Percentiles rank a stretch among this genome's conserved stretches.
These are phyloP conservation scores for Drosophila yakuba DNA, from an alignment of 1,140 invertebrate genomes.

Conservation along the genomic window DNA sequence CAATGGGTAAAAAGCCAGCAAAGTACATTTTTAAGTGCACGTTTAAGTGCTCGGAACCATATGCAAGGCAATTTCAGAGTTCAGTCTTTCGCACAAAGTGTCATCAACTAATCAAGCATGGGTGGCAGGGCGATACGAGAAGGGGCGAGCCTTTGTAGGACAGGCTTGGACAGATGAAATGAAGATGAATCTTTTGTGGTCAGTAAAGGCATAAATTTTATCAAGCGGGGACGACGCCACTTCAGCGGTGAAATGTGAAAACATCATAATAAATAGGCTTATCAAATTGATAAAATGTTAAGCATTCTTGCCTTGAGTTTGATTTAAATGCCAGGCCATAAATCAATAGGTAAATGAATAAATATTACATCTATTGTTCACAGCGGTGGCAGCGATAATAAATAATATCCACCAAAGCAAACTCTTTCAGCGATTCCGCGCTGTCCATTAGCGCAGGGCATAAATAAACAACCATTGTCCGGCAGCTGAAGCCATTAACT, in stretches of 20 bases:
- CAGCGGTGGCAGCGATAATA: conserved; percentile 47
- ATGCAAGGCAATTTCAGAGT: conserved; percentile 4
- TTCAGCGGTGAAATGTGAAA: conserved; percentile 53
- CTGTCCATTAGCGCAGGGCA: conserved; percentile 72
- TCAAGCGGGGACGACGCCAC: conserved; percentile 6
- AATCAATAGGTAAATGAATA: conserved; percentile 78
- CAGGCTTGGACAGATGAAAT: conserved; percentile 51
- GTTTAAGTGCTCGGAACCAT: neutral
- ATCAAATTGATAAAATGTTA: conserved; percentile 78
- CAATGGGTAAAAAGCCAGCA: neutral
- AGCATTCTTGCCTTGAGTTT: conserved; percentile 53
- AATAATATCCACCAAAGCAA: conserved; percentile 62
- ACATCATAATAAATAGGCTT: conserved; percentile 74
- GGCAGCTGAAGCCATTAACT: conserved; percentile 60
- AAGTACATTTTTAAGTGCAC: neutral
- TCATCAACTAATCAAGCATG: conserved; percentile 78
- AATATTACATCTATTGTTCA: conserved; percentile 67
- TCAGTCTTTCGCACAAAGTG: conserved; percentile 50
- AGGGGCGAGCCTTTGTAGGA: conserved; percentile 4
- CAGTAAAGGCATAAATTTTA: conserved; percentile 66
- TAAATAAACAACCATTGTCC: conserved; percentile 65
- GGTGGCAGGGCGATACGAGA: conserved; percentile 26
- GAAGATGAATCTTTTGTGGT: conserved; percentile 76
- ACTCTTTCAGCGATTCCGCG: conserved; percentile 52
- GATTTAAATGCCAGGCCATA: conserved; percentile 68